Conservation (phyloP, 2,113 vertebrate genomes). For the Carollia perspicillata region DNA sequence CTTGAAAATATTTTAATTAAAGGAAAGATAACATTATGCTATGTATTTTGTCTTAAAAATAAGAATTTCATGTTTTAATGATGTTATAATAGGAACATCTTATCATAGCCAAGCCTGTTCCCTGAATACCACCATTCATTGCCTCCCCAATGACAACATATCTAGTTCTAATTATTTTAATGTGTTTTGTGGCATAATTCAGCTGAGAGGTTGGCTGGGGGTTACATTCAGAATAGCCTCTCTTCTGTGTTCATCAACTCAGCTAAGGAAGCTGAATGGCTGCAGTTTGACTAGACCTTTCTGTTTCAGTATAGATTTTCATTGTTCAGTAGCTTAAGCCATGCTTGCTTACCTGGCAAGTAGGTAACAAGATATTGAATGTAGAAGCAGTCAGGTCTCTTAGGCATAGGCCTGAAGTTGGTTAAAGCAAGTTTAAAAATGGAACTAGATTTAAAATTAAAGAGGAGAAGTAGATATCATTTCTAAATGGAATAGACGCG, state of each 20-base stretch:
- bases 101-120: not conserved
- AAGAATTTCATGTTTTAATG: not conserved
- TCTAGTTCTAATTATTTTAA: not conserved
- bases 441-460: not conserved
- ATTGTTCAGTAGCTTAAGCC: not conserved
- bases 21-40: not conserved
- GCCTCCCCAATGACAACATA: not conserved
- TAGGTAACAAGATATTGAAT: not conserved
- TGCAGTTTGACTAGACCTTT: not conserved
- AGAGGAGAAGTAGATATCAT: not conserved
- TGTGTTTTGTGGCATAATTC: not conserved
- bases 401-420: not conserved
- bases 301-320: not conserved
- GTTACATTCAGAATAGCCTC: too few species aligned
- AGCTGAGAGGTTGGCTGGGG: not conserved
- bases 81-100: not conserved
- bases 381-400: not conserved
- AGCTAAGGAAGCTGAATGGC: not conserved
- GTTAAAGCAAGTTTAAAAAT: not conserved
- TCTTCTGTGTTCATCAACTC: not conserved
- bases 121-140: not conserved
- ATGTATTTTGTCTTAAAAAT: not conserved
- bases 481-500: not conserved
- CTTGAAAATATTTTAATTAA: slow-evolving; percentile 57
- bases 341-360: not conserved